phyloP scores from a whole-genome alignment of 2,797 vertebrate species.

The Notolepis coatsorum region DNA sequence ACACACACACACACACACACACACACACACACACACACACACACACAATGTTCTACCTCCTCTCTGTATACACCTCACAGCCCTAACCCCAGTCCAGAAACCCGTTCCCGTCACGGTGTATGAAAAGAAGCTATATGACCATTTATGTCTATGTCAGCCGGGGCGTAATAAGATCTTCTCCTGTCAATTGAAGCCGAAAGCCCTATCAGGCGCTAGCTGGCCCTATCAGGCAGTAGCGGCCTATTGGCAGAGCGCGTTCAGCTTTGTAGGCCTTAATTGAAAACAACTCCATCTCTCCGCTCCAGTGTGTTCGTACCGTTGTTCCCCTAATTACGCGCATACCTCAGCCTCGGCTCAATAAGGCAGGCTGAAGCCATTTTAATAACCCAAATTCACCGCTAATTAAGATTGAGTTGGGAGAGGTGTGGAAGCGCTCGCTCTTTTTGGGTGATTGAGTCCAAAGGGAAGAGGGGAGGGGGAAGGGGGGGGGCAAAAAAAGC shows the following conservation, averaged over 20 bases:
- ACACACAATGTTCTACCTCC: background rate
- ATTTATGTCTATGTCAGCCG: constrained; percentile 29
- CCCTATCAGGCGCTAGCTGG: constrained; percentile 37
- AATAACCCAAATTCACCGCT: constrained; percentile 61
- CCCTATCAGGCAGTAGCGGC: constrained; percentile 38
- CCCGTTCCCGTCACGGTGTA: constrained; percentile 22
- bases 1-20: too few relatives aligned
- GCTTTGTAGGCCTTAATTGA: constrained; percentile 60
- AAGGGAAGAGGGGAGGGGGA: too few relatives aligned
- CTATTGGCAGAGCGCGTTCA: constrained; percentile 36
- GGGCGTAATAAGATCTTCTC: constrained; percentile 52
- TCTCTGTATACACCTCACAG: too few relatives aligned
- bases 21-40: too few relatives aligned
- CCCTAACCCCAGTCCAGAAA: too few relatives aligned
- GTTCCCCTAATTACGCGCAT: constrained; percentile 50
- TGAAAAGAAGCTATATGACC: constrained; percentile 20
- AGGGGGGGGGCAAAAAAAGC: constrained; percentile 15
- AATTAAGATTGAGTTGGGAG: constrained; percentile 42
- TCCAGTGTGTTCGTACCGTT: constrained; percentile 29
- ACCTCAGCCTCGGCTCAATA: constrained; percentile 37
- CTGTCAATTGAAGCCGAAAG: constrained; percentile 55
- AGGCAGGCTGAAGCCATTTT: constrained; percentile 45
- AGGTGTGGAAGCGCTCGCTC: constrained; percentile 38
- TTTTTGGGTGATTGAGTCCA: constrained; percentile 29
- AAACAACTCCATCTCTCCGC: constrained; percentile 57